These are phyloP conservation scores for Enhydra lutris DNA, from an alignment of 2,113 vertebrate species.

Conservation along the genomic window DNA sequence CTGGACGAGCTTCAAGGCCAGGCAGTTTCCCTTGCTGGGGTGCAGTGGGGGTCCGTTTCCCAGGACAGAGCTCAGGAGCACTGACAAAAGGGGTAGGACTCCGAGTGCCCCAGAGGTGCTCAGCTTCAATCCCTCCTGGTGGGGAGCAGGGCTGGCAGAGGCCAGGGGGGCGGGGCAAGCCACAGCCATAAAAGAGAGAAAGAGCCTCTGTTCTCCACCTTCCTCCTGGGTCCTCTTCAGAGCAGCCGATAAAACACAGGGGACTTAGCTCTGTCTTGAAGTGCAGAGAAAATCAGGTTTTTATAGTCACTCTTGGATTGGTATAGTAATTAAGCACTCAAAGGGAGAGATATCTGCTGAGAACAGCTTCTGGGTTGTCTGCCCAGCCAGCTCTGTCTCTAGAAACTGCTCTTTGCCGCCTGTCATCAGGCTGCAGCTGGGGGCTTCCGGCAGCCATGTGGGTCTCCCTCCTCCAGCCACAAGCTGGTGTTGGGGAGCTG, in stretches of 20 bases:
- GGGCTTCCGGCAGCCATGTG: fast-evolving
- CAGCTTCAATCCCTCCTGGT: background rate
- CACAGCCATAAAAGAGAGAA: background rate
- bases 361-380: background rate
- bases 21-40: fast-evolving
- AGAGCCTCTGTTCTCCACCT: too few relatives aligned
- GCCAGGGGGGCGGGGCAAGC: background rate
- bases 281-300: background rate
- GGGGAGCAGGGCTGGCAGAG: background rate
- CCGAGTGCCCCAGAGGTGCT: fast-evolving
- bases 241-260: background rate
- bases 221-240: background rate
- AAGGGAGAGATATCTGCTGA: background rate
- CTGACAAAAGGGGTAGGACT: too few relatives aligned
- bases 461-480: background rate
- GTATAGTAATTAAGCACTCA: background rate
- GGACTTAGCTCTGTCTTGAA: background rate
- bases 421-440: background rate
- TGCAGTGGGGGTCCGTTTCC: background rate
- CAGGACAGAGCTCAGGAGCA: background rate
- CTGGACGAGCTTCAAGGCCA: background rate
- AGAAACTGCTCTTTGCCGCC: background rate
- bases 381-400: background rate
- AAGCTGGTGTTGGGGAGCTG: background rate
- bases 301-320: background rate